These are phyloP conservation scores for Drosophila nikananu DNA, from an alignment of 1,140 invertebrate genomes.

Conservation along the genomic window DNA sequence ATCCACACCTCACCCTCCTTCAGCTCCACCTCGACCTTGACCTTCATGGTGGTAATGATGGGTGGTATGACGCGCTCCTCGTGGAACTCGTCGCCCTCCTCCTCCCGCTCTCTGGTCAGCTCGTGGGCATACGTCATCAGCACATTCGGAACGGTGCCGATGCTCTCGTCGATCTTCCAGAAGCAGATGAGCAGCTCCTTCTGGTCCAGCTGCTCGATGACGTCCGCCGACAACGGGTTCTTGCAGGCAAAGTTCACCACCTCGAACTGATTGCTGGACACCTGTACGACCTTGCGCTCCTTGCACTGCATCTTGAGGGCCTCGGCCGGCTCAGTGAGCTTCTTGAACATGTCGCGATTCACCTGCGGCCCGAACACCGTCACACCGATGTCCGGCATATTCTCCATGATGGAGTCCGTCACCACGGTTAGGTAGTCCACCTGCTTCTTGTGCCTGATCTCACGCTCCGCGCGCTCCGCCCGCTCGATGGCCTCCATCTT, in stretches of 20 bases:
- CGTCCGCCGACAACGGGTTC: conserved; percentile 69
- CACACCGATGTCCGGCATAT: conserved; percentile 84
- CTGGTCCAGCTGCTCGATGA: conserved; percentile 74
- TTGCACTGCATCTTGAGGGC: conserved; percentile 78
- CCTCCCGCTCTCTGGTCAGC: conserved; percentile 57
- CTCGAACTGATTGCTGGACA: conserved; percentile 66
- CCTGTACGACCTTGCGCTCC: conserved; percentile 66
- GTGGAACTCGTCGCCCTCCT: conserved; percentile 53
- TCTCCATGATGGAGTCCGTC: conserved; percentile 85
- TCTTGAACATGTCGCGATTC: conserved; percentile 82
- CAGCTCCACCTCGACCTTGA: conserved; percentile 72
- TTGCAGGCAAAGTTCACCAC: conserved; percentile 66
- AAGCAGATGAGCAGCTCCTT: conserved; percentile 79
- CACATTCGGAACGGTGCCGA: conserved; percentile 67
- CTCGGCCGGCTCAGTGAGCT: conserved; percentile 79
- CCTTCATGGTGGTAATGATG: conserved; percentile 59
- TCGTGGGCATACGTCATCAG: conserved; percentile 69
- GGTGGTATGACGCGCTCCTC: conserved; percentile 58
- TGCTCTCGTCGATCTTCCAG: conserved; percentile 77
- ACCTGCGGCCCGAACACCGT: conserved; percentile 81
- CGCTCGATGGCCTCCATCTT: conserved; percentile 56
- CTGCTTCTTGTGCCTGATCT: conserved; percentile 76
- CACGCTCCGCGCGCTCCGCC: conserved; percentile 68
- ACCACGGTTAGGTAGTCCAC: conserved; percentile 82
- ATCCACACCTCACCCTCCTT: conserved; percentile 63